Evolutionary conservation across 2,888 invertebrate species (phyloP).

Genomic region (Apoderus coryli): DNA sequence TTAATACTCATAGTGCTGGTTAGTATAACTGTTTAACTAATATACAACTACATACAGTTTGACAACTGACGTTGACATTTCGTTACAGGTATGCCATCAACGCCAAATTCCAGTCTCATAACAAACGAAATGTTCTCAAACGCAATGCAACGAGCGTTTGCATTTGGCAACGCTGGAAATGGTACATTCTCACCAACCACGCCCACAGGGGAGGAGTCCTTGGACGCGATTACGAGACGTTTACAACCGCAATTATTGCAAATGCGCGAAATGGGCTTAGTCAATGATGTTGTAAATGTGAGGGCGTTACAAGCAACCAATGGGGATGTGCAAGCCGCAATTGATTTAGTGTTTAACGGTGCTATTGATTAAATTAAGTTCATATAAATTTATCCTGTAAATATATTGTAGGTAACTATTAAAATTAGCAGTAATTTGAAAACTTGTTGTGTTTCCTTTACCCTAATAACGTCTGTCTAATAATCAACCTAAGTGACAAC

Average conservation of each 20-base stretch:
- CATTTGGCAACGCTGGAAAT: slow-evolving; percentile 15
- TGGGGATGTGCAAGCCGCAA: slow-evolving; percentile 83
- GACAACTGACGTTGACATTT: too few relatives aligned
- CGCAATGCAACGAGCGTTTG: slow-evolving; percentile 58
- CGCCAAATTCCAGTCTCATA: slow-evolving; percentile 34
- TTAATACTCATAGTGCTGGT: slow-evolving; percentile 20
- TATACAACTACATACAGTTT: too few relatives aligned
- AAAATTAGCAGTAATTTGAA: too few relatives aligned
- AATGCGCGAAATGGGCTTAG: slow-evolving; percentile 84
- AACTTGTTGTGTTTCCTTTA: too few relatives aligned
- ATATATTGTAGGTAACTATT: too few relatives aligned
- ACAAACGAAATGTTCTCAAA: slow-evolving; percentile 68
- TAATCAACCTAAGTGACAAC: too few relatives aligned
- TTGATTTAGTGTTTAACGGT: slow-evolving; percentile 74
- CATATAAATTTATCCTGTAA: too few relatives aligned
- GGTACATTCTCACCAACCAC: slow-evolving; percentile 13
- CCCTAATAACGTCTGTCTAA: too few relatives aligned
- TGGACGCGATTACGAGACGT: slow-evolving; percentile 26
- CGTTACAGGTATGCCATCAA: slow-evolving; percentile 19
- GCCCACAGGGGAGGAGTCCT: slow-evolving; percentile 19
- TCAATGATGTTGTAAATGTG: slow-evolving; percentile 70
- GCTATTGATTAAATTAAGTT: slow-evolving; percentile 27
- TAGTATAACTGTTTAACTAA: too few relatives aligned
- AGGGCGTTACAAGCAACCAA: slow-evolving; percentile 65
- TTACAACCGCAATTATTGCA: slow-evolving; percentile 49